Evolutionary conservation across 1,140 invertebrate genomes (phyloP), one percentile per base, ranked within the genome.

Genomic region (Drosophila rhopaloa): DNA sequence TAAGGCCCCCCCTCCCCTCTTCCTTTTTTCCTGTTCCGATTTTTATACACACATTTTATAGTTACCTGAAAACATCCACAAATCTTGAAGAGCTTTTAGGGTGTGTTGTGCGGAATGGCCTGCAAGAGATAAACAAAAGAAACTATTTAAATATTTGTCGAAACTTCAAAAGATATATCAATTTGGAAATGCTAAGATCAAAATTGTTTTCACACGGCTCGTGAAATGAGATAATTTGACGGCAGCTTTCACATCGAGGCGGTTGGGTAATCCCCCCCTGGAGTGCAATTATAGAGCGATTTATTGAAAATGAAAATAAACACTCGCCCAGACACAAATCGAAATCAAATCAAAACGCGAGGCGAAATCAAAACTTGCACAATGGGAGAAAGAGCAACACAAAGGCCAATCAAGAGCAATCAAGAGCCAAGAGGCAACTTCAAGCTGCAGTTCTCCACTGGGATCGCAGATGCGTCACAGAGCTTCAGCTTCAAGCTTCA

Each of bases 151-250:
- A 81, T 78, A 78, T 72, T 71, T 85, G 41, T 16, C 46, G 43
- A 62, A 56, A 66, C 41, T n/a, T 50, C 37, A 74, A 24, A 50
- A 66, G 48, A 85, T 66, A 56, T 57, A 81, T 85, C 50, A 53
- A 67, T 72, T 74, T 77, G 76, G 67, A 84, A 71, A 78, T 85
- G 62, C 65, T 59, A 66, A 75, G 63, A 59, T 55, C 48, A 57
- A 78, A 81, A 79, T 27, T 76, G 71, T 70, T 58, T 88, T 86
- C 71, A 88, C 79, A 79, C 79, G 83, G 56, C 56, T 71, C 76
- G 68, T 73, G 63, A 66, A 68, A 68, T 68, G 38, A 66, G 65
- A 68, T 68, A 68, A 68, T 68, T 68, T 68, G 65, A 76, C 43
- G 38, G 41, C 44, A 59, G 61, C 81, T 84, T 84, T 84, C 82